phyloP scores from a whole-genome alignment of 2,888 invertebrate genomes.

The Polydrusus tereticollis region DNA sequence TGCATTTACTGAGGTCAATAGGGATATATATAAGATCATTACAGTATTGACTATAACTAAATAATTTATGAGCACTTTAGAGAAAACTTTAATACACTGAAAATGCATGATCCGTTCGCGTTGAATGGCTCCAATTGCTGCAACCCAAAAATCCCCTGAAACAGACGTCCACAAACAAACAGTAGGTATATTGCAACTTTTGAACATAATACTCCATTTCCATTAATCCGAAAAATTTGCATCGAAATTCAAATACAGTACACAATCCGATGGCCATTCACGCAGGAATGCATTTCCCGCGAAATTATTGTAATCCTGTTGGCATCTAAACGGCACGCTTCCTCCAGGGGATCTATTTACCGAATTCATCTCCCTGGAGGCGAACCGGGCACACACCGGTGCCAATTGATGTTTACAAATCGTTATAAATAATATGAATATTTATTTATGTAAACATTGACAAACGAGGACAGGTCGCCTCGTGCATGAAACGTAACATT shows the following conservation, averaged over 20 bases:
- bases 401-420: slow-evolving; percentile 38
- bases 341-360: slow-evolving; percentile 47
- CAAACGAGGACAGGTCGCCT: too few relatives aligned
- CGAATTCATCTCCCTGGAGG: slow-evolving; percentile 45
- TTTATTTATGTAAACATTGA: slow-evolving; percentile 48
- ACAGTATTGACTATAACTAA: too few relatives aligned
- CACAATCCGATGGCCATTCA: not conserved
- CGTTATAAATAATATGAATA: slow-evolving; percentile 45
- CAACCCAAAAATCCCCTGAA: too few relatives aligned
- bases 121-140: too few relatives aligned
- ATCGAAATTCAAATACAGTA: slow-evolving; percentile 1
- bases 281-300: slow-evolving; percentile 5
- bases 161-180: too few relatives aligned
- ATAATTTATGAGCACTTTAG: too few relatives aligned
- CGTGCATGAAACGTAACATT: slow-evolving; percentile 30
- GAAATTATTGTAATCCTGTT: slow-evolving; percentile 13
- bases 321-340: slow-evolving; percentile 41
- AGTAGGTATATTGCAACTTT: too few relatives aligned
- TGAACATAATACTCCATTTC: not conserved
- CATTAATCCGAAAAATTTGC: slow-evolving; percentile 14
- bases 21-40: too few relatives aligned
- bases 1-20: too few relatives aligned
- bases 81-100: too few relatives aligned
- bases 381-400: slow-evolving; percentile 38
- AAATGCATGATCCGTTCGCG: too few relatives aligned